Evolutionary conservation across 2,113 vertebrate genomes (phyloP).

Genomic region (Lonchura striata): DNA sequence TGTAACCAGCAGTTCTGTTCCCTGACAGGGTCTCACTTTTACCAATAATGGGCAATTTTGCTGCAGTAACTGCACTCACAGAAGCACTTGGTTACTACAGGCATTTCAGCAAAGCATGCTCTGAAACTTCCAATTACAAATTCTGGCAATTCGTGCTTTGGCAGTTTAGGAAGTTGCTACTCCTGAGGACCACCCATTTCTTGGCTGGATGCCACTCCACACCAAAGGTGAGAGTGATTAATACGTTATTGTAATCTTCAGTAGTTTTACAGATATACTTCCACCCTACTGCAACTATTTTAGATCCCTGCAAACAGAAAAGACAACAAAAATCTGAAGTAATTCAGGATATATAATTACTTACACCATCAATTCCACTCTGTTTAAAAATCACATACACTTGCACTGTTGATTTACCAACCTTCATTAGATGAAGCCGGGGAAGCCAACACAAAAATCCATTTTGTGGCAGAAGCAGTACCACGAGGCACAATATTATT

Average conservation of each 20-base stretch:
- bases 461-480: constrained; percentile 91
- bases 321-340: not conserved
- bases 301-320: not conserved
- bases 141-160: not conserved
- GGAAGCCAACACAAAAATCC: constrained; percentile 90
- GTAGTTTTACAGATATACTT: not conserved
- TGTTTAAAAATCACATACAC: not conserved
- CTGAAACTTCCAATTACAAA: not conserved
- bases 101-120: not conserved
- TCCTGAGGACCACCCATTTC: not conserved
- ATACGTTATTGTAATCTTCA: not conserved
- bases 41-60: not conserved
- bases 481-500: constrained; percentile 88
- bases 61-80: not conserved
- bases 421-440: constrained; percentile 83
- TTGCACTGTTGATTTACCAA: constrained; percentile 36
- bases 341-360: not conserved
- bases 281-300: not conserved
- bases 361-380: not conserved
- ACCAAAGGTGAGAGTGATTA: not conserved
- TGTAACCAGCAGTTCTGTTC: not conserved
- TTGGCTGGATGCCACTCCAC: not conserved
- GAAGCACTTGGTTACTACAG: not conserved
- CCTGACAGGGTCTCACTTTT: not conserved
- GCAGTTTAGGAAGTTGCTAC: not conserved